Evolutionary conservation across 2,113 vertebrate species (phyloP), one percentile per base, ranked within the genome.

Genomic region (Microcebus murinus): DNA sequence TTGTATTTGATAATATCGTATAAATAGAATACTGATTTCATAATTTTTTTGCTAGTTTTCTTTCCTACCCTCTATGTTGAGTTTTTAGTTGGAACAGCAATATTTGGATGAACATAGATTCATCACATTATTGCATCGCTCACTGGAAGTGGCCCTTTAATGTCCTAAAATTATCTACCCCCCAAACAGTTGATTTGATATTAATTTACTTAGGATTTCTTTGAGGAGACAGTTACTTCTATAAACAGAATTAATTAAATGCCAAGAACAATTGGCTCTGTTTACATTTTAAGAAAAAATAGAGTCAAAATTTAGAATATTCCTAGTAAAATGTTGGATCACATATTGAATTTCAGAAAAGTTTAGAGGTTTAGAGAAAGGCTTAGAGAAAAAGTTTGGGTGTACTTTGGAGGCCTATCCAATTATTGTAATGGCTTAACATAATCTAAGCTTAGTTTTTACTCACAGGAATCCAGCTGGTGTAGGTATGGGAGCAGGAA

Each of bases 171-270:
- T 77, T 82, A 83, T 65, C 10, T 15, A 27, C 9, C 5, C 5
- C 36, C 9, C n/a, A 79, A 17, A 52, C 1, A 34, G 20, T 81
- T 48, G 17, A 70, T 94, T 95, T 81, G 70, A 90, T 87, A 48
- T 87, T 71, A 57, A 92, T 95, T 94, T 90, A 90, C 77, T 92
- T 74, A 74, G 23, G 63, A 63, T 67, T 87, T 87, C n/a, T 57
- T 95, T 81, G 29, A 91, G 52, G 63, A 77, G 55, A 17, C 95
- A 95, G 25, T 88, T 86, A 95, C 6, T 20, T 79, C 15, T 59
- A 84, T 87, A 76, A 84, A 57, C 68, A 95, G 27, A 96, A 94
- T 77, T 83, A 65, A 71, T 86, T 67, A 83, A 94, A 48, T 77
- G 39, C 18, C 74, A 84, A 74, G 57, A 92, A 80, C 20, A 84